A percentile compares a stretch with the other conserved stretches of the same genome.
Conservation (phyloP, 2,113 vertebrate species). For the Mesoclemmys tuberculata region DNA sequence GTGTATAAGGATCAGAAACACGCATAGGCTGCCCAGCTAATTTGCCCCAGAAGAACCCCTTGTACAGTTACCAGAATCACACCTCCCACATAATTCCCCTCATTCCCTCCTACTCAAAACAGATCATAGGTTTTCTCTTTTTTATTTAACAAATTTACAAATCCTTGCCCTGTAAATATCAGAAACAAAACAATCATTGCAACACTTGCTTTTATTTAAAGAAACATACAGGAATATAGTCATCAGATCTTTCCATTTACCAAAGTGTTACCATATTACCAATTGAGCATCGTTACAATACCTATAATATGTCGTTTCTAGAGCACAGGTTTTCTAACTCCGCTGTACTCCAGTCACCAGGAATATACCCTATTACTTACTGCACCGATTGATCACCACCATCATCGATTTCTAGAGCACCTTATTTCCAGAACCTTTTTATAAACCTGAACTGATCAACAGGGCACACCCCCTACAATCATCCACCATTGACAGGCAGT, state of each 20-base stretch:
- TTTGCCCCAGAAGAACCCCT: background rate
- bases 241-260: background rate
- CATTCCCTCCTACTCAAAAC: background rate
- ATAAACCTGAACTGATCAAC: conserved; percentile 2
- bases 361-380: background rate
- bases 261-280: background rate
- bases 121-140: background rate
- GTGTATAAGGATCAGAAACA: conserved; percentile 22
- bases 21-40: background rate
- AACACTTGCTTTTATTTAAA: background rate
- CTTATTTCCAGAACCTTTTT: background rate
- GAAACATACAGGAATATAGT: background rate
- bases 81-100: background rate
- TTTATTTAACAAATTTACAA: background rate
- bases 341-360: background rate
- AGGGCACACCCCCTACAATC: background rate
- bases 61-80: background rate
- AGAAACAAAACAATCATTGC: background rate
- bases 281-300: background rate
- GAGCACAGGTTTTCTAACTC: background rate
- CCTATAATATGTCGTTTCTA: background rate
- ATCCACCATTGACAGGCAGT: background rate
- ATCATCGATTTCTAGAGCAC: background rate
- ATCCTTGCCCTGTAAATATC: background rate
- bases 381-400: background rate